Base-by-base conservation (phyloP, 2,797 vertebrate genomes). In the Tolypeutes matacus region DNA sequence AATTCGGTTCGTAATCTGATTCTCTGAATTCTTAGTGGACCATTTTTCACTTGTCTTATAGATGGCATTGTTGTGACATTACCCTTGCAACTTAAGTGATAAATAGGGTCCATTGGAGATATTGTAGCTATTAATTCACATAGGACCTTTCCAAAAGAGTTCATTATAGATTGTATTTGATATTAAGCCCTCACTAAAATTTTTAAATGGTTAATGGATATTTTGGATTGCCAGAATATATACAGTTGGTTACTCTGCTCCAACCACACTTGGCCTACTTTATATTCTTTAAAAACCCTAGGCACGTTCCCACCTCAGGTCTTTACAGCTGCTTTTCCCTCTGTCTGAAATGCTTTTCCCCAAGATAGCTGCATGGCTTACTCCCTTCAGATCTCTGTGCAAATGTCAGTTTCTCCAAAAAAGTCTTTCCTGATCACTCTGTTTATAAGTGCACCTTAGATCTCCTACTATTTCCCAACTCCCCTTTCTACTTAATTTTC, bases 401-500 rank as follows among this genome's bases (percentile, higher is more conserved):
- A 95, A 12, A 77, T 94, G 14, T 86, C 84, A n/a, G 93, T 76
- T 95, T 96, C 72, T 96, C 60, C 67, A 21, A 46, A 29, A n/a
- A 64, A 86, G 9, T 91, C 80, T 95, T 95, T 91, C 75, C 75
- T 96, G 25, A 69, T 91, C 34, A 67, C 17, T 17, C 51, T 93
- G 17, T 86, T 70, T 89, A 29, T 46, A 91, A 69, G 21, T 77
- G 46, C 51, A 94, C 23, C 3, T 91, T 76, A 53, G 69, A 67
- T 84, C 34, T 94, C 21, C 49, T 62, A 21, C 56, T 51, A 21
- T 21, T 86, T 92, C n/a, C 42, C 82, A 21, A n/a, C 65, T 13
- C 93, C 70, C 13, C 93, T 89, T 94, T 39, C 92, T 82, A 27
- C 51, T 94, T 94, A 72, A n/a, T 89, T 91, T 93, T 88, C 58